Base-by-base conservation (phyloP, 1,140 invertebrate genomes). In the Papilio xuthus region DNA sequence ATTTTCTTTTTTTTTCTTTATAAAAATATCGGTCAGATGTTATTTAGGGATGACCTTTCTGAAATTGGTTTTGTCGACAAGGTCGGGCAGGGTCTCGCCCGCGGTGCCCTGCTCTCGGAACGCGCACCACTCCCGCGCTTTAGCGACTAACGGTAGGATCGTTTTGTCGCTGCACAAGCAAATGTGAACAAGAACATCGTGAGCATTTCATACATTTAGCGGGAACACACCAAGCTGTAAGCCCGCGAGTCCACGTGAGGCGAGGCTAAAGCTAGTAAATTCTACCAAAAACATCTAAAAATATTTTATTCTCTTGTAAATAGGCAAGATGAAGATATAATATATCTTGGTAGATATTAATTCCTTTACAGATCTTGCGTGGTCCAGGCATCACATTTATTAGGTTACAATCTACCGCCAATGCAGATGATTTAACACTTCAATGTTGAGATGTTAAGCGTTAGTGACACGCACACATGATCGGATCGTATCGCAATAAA, bases 101-200 rank as follows among this genome's bases (percentile, higher is more conserved):
- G 86, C 83, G 70, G 86, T 86, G 81, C 85, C 85, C 80, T 85
- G 83, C 81, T 81, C 85, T 79, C 89, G 84, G 79, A 82, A 86
- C 82, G 84, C 77, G 88, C 89, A 88, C 92, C 92, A 94, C 81
- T 92, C 91, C 86, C 90, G 85, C 85, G 92, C 92, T 82, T 86
- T 92, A 86, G 87, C 91, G 83, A 93, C 86, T 85, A 94, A 78
- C 81, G 92, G 92, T 81, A 92, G 86, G 41, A 93, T 83, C 72
- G 90, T 93, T 79, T 90, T 88, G 80, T 89, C 89, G 89, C 92
- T 94, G 89, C 84, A 90, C 86, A 90, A 88, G 81, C 84, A 37
- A 37, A n/a, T n/a, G n/a, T n/a, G 32, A 4, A 88, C 85, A 90
- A n/a, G 88, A 89, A 88, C 85, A 83, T 82, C 26, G 78, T 87